These are phyloP conservation scores for Rutpela maculata DNA, from an alignment of 2,888 invertebrate genomes.

Conservation along the genomic window DNA sequence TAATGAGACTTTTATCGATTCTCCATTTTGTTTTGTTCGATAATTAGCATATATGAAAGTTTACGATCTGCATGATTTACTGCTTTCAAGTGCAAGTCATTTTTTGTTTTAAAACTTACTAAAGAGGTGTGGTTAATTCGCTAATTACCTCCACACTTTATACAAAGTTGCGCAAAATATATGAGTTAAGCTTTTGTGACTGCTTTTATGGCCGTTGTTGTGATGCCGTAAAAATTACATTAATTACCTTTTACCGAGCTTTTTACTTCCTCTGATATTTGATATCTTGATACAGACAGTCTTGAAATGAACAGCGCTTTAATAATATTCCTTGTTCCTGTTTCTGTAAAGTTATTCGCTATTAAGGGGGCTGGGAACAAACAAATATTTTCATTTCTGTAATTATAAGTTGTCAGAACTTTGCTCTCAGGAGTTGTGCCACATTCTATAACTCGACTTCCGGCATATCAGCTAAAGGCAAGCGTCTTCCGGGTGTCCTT, in stretches of 20 bases:
- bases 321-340: neutral
- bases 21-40: constrained; percentile 39
- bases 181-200: constrained; percentile 17
- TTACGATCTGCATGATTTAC: constrained; percentile 39
- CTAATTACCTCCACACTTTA: constrained; percentile 30
- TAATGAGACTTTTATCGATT: constrained; percentile 40
- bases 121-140: constrained; percentile 54
- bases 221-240: constrained; percentile 8
- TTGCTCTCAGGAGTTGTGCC: no score
- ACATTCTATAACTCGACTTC: no score
- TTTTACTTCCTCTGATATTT: neutral
- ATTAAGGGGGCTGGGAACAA: no score
- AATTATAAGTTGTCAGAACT: no score
- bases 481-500: no score
- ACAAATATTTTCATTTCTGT: no score
- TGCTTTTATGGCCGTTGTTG: neutral
- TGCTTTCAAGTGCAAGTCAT: constrained; percentile 37
- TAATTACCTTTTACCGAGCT: constrained; percentile 8
- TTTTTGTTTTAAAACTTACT: constrained; percentile 50
- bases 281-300: neutral
- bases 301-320: neutral
- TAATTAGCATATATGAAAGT: constrained; percentile 41
- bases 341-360: no score
- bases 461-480: no score
- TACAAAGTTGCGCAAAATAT: constrained; percentile 35